Evolutionary conservation across 2,888 invertebrate genomes (phyloP), one percentile per base, ranked within the genome.

Genomic region (Ceratothoa steindachneri): DNA sequence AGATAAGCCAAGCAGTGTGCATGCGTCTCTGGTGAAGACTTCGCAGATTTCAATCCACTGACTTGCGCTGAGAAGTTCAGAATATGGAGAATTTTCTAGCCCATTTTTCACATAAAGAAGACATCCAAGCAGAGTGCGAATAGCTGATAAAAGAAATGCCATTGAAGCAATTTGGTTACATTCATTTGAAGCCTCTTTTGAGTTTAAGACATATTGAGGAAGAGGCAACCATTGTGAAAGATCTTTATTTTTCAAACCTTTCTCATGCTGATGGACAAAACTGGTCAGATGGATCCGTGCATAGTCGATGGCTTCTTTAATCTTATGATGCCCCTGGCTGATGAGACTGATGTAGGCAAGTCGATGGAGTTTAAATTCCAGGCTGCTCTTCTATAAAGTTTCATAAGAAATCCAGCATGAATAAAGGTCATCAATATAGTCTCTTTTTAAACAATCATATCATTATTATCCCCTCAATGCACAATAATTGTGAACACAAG

Each of bases 21-120:
- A 97, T 19, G 97, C 94, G 85, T 97, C 97, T 82, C 91, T 89
- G 30, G 93, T 90, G 85, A 97, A 98, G 80, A 93, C 88, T 83
- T 97, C 97, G 80, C 91, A 90, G 22, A 93, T 91, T 83, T 95
- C 94, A 83, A 89, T 85, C 93, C 93, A 94, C 82, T 91, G 88
- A 74, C 90, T 89, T 12, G 90, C 88, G 81, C 91, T 90, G 30
- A 92, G 86, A 71, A 93, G 87, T 82, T 89, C 88, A 81, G 89
- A 88, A 83, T 94, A 95, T 0, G 93, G 93, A 12, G 93, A 93
- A 69, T 88, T 88, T 77, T 88, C 87, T 75, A 93, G 88, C n/a
- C 92, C 93, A 82, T 89, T 89, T 5, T 89, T 90, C 77, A 93
- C 85, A 84, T 90, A 94, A 73, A 93, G 85, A 80, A 94, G 86